Conservation (phyloP, 2,888 invertebrate species). For the Adelphocoris suturalis region DNA sequence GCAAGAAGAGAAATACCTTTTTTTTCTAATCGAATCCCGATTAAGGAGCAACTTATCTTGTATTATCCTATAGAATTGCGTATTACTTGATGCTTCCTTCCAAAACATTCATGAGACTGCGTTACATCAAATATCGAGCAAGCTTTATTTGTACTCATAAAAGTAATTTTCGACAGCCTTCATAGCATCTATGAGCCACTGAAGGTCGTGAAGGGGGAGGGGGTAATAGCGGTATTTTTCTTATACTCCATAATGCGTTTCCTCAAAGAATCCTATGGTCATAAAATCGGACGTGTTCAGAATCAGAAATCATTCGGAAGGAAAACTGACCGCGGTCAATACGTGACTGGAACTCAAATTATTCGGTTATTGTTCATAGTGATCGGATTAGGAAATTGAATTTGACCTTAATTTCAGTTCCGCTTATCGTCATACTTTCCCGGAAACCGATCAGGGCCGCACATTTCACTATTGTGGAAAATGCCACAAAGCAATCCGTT, state of each 20-base stretch:
- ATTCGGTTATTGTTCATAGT: constrained; percentile 52
- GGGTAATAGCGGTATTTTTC: constrained; percentile 39
- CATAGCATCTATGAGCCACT: not conserved
- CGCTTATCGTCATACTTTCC: not conserved
- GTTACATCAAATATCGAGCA: not conserved
- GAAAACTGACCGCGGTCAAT: constrained; percentile 59
- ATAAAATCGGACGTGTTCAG: constrained; percentile 51
- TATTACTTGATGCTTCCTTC: not conserved
- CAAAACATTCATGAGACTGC: too few relatives aligned
- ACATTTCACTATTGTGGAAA: too few relatives aligned
- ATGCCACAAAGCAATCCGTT: too few relatives aligned
- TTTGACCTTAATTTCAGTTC: constrained; percentile 15
- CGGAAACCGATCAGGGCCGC: not conserved
- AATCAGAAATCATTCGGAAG: constrained; percentile 50
- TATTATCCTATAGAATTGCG: too few relatives aligned
- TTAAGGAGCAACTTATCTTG: too few relatives aligned
- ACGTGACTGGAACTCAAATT: constrained; percentile 42
- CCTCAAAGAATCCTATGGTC: constrained; percentile 44
- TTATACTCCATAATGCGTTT: constrained; percentile 19
- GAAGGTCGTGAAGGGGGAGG: not conserved
- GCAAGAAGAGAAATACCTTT: too few relatives aligned
- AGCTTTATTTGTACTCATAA: not conserved
- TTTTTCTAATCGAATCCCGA: too few relatives aligned
- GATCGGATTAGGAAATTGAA: not conserved
- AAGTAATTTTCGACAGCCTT: not conserved